Base-by-base conservation (phyloP, 2,888 invertebrate species). In the Drepana falcataria region DNA sequence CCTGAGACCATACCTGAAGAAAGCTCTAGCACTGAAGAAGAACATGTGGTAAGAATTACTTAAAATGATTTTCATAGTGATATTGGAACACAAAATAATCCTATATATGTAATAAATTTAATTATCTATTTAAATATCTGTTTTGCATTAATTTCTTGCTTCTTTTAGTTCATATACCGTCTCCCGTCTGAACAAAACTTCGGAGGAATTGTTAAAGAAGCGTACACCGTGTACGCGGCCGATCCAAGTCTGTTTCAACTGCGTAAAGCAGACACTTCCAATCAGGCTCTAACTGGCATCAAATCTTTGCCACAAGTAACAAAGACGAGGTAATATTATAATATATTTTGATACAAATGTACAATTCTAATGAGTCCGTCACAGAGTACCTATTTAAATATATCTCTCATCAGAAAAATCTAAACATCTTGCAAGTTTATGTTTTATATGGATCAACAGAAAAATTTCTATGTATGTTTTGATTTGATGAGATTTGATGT, bases 1-100 rank as follows among this genome's bases (percentile, higher is more conserved):
- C 97, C 97, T 6, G 97, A 97, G 92, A 97, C 97, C 4, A 97
- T 97, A 68, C 97, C 97, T 0, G 97, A 97, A 85, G 97, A 97
- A 83, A 97, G 96, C 75, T 97, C 97, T 2, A 97, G 97, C 70
- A 95, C 96, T 54, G 97, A 97, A 83, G 97, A 97, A 75, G 97
- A 97, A 79, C 96, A 97, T 79, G 96, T 97, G 73, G 97, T 94
- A 80, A 87, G 84, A 75, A 59, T 21, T 21, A 21, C 21, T 48
- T 35, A 48, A n/a, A 34, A 2, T 34, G 34, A 35, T 6, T 35
- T 34, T 44, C 3, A 4, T 33, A 9, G 44, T 33, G 35, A 35
- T 55, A 7, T 35, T 4, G 6, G 33, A 35, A 21, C 21, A 21
- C 21, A 21, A 21, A 21, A 21, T 21, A 21, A 21, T 21, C 21